phyloP scores from a whole-genome alignment of 2,113 vertebrate genomes.

The Pollimyrus isidori region DNA sequence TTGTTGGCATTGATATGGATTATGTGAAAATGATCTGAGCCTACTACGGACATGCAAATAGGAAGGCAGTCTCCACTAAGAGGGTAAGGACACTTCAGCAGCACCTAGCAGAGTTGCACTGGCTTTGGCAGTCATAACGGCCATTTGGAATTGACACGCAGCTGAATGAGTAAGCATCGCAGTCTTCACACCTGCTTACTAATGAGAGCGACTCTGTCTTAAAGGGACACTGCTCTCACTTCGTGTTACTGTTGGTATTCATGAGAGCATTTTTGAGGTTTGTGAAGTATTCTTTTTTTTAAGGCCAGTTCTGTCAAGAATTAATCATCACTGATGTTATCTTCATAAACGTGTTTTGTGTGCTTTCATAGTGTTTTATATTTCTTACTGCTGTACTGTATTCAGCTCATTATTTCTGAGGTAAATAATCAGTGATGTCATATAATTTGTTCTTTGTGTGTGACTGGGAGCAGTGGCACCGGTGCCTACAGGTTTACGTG shows the following conservation, averaged over 20 bases:
- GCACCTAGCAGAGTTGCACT: not conserved
- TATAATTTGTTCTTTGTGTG: not conserved
- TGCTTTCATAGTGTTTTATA: not conserved
- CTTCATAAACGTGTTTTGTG: not conserved
- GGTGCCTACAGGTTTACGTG: not conserved
- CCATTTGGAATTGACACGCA: not conserved
- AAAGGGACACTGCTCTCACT: not conserved
- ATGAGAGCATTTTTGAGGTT: not conserved
- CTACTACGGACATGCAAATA: not conserved
- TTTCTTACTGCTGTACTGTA: not conserved
- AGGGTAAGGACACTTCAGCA: not conserved
- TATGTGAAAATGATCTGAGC: not conserved
- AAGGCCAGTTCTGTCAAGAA: not conserved
- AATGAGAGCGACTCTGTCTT: not conserved
- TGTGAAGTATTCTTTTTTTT: not conserved
- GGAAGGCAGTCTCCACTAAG: not conserved
- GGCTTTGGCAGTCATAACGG: not conserved
- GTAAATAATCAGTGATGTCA: not conserved
- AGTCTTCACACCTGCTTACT: slow-evolving; percentile 1
- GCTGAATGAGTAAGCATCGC: not conserved
- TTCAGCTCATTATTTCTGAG: not conserved
- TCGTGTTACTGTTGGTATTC: not conserved
- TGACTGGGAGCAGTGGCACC: not conserved
- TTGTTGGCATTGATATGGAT: not conserved
- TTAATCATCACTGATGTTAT: not conserved